Evolutionary conservation across 2,888 invertebrate genomes (phyloP).

Genomic region (Mythimna lalbum): DNA sequence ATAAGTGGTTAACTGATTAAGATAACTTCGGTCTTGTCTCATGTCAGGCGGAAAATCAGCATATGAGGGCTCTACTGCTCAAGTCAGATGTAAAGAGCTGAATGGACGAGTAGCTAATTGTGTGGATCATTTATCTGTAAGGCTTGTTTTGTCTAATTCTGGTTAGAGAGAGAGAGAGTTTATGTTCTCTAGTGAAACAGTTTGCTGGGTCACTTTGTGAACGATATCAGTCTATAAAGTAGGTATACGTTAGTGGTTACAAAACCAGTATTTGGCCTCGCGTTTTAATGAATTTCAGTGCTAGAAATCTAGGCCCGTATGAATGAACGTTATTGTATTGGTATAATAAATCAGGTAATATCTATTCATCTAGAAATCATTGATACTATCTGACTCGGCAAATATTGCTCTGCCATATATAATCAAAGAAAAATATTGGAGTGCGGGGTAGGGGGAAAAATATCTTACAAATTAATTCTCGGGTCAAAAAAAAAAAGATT

Average conservation of each 20-base stretch:
- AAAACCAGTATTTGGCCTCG: background rate
- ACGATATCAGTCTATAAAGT: background rate
- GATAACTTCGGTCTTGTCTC: slow-evolving; percentile 23
- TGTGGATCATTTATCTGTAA: background rate
- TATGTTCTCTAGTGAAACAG: background rate
- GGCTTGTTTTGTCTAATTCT: slow-evolving; percentile 1
- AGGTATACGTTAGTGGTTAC: background rate
- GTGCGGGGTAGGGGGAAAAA: too few relatives aligned
- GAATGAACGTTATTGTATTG: background rate
- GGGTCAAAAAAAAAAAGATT: too few relatives aligned
- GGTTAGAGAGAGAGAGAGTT: background rate
- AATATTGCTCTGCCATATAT: too few relatives aligned
- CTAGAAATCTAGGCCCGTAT: background rate
- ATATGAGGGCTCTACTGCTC: background rate
- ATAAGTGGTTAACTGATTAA: background rate
- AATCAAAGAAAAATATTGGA: too few relatives aligned
- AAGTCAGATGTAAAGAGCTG: background rate
- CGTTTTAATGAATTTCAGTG: background rate
- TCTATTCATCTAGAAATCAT: too few relatives aligned
- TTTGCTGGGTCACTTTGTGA: background rate
- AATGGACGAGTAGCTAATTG: slow-evolving; percentile 10
- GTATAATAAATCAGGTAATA: too few relatives aligned
- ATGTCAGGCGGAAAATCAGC: background rate
- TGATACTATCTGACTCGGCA: too few relatives aligned
- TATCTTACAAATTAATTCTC: too few relatives aligned